Base-by-base conservation (phyloP, 2,888 invertebrate genomes). In the Meiosimyza decipiens region DNA sequence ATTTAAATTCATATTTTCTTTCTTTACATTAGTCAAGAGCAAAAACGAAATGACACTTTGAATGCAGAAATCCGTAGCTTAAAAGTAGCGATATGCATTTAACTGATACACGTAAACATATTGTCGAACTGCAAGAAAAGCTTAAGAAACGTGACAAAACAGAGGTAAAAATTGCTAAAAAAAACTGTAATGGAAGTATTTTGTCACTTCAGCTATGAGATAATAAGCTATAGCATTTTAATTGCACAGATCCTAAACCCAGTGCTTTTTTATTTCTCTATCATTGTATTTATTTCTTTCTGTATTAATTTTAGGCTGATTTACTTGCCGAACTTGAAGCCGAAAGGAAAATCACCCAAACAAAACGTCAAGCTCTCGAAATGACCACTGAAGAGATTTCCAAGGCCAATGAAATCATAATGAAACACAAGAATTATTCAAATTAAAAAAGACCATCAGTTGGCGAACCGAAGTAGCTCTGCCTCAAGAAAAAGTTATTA, bases 371-470 rank as follows among this genome's bases (percentile, higher is more conserved):
- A 72, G 87, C 87, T 0, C 74, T 87, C 15, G 84, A 86, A 79
- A 83, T 87, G 76, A 84, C 87, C 1, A 84, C 87, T 3, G 86
- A 86, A 50, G 87, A 87, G 76, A 87, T 87, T 62, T 79, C 85
- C 1, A 87, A 87, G 73, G 86, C 86, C 1, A 87, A 87, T 75
- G 83, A 86, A 75, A 87, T 86, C 33, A 87, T 87, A 50, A 69
- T 82, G 6, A 87, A 86, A 71, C 86, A 13, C 82, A 83, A 28
- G 84, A 86, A 47, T 72, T 87, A 22, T 69, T 80, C 0, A 81
- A 79, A 68, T 76, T 85, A 5, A 84, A 83, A 54, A 85, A 85
- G 33, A 83, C 83, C 0, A 81, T 86, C 22, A 77, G 80, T 3
- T 84, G 83, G 82, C 84, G 87, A 11, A 86, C 87, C 0, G 84